phyloP scores from a whole-genome alignment of 2,797 vertebrate genomes.

The Sebastiscus tertius region DNA sequence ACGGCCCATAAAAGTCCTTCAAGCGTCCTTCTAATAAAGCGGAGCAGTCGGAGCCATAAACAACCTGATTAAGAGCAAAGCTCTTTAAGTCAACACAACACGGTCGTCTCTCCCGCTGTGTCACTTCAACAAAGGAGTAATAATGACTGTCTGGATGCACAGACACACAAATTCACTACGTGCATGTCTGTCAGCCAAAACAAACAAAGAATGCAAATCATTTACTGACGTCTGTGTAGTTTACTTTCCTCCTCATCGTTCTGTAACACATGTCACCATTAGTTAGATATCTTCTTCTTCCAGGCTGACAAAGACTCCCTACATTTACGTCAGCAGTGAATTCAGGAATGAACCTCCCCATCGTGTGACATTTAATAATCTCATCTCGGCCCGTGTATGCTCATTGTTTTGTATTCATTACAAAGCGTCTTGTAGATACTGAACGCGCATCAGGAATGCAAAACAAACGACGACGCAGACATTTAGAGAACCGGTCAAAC shows the following conservation, averaged over 20 bases:
- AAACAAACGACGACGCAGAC: background rate
- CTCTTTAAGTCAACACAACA: conserved; percentile 36
- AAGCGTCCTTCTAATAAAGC: conserved; percentile 31
- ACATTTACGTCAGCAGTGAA: background rate
- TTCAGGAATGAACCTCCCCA: background rate
- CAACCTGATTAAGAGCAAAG: conserved; percentile 55
- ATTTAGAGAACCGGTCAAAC: conserved; percentile 4
- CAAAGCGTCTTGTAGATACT: background rate
- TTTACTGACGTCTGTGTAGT: background rate
- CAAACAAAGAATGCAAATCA: conserved; percentile 19
- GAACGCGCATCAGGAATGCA: background rate
- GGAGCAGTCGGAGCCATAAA: conserved; percentile 37
- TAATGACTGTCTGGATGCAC: conserved; percentile 33
- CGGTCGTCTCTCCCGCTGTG: conserved; percentile 50
- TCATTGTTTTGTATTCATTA: background rate
- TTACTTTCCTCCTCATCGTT: background rate
- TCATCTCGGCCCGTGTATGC: background rate
- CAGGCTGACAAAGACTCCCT: background rate
- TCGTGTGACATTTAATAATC: too few relatives aligned
- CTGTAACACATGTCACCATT: background rate
- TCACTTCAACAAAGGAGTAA: conserved; percentile 17
- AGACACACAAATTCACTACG: background rate
- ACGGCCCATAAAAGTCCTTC: conserved; percentile 1
- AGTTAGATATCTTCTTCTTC: background rate
- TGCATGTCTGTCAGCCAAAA: conserved; percentile 11